A percentile compares a stretch with the other conserved stretches of the same genome.
Conservation (phyloP, 1,140 invertebrate species). For the Propsilocerus akamusi region DNA sequence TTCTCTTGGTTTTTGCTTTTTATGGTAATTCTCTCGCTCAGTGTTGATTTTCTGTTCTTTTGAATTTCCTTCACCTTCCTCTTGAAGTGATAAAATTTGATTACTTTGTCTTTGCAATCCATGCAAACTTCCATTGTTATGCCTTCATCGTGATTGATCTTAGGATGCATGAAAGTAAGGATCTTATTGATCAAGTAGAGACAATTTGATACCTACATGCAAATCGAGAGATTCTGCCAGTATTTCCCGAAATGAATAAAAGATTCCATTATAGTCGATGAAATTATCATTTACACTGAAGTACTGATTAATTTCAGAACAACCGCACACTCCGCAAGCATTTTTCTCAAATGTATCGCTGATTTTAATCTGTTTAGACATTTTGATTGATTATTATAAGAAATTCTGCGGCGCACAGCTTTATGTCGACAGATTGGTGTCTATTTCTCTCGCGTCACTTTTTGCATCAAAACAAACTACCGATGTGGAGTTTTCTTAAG, state of each 20-base stretch:
- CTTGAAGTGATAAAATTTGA: background rate
- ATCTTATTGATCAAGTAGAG: background rate
- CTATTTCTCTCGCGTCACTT: too few relatives aligned
- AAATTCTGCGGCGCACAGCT: too few relatives aligned
- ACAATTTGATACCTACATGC: background rate
- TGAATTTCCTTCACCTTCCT: background rate
- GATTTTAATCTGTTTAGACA: too few relatives aligned
- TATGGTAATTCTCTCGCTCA: too few relatives aligned
- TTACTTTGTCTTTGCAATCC: background rate
- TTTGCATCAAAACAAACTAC: too few relatives aligned
- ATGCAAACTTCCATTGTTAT: background rate
- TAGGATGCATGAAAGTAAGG: background rate
- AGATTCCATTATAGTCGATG: background rate
- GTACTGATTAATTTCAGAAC: background rate
- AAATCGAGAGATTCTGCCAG: background rate
- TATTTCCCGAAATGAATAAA: background rate
- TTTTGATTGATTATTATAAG: too few relatives aligned
- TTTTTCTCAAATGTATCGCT: background rate
- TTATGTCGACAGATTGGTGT: too few relatives aligned
- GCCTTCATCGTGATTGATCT: background rate
- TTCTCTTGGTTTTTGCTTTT: too few relatives aligned
- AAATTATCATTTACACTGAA: background rate
- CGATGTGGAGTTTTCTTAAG: too few relatives aligned
- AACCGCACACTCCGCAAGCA: background rate
- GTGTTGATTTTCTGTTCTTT: too few relatives aligned